Base-by-base conservation (phyloP, 2,797 vertebrate species). In the Lindbergichthys nudifrons region DNA sequence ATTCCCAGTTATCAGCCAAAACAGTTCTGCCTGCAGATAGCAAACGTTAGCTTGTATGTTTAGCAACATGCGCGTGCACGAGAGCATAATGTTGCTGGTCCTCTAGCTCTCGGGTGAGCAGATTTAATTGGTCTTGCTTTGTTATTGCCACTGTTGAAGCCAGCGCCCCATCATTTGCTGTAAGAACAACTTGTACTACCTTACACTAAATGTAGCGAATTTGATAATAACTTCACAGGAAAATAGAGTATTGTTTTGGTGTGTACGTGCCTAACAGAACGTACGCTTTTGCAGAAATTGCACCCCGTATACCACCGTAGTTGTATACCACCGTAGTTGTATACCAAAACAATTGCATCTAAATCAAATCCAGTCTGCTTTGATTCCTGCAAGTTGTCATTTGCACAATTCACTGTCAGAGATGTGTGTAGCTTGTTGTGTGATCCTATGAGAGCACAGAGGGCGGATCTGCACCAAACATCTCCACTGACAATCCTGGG, bases 61-160 rank as follows among this genome's bases (percentile, higher is more conserved):
- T 77, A 70, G 65, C 41, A 71, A 23, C 63, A 58, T 73, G 84
- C 75, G 82, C 77, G 73, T 84, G 47, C 73, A 64, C 62, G 67
- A 54, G 26, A 58, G n/a, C 26, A 32, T 54, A 16, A 46, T 64
- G 66, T 59, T 10, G 10, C 18, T 48, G 51, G 21, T 56, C 14
- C 71, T 73, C 36, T 66, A 36, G 21, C 10, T 41, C 36, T 1
- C 5, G 3, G 11, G 13, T 14, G 3, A 26, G 5, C 41, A 5
- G 19, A 64, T 18, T 1, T 7, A 47, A 12, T 12, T 4, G 3
- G 4, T 9, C 10, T 5, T 4, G 19, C 42, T 18, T 1, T 8
- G 9, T 32, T 12, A 0, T 2, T 1, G 8, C 5, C 2, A 19
- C 15, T 30, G n/a, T 32, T 14, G 10, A 6, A 1, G 12, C 1